Evolutionary conservation across 2,797 vertebrate species (phyloP), one percentile per base, ranked within the genome.

Genomic region (Pyrrhura leucotis): DNA sequence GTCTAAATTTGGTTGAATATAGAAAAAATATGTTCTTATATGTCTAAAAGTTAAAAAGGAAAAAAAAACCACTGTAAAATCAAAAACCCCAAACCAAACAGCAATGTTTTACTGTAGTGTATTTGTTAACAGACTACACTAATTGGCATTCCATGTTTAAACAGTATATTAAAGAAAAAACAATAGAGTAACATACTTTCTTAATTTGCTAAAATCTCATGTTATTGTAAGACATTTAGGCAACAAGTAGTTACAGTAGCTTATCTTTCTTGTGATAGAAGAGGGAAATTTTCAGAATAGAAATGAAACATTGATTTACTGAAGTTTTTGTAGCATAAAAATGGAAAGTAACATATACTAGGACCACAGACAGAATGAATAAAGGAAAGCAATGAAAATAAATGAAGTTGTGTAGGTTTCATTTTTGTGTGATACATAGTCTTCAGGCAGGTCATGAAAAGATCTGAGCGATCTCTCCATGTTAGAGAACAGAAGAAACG

Each of bases 371-470:
- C 7, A 75, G 53, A 80, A 75, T 22, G 23, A 76, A 62, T 50
- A 58, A 84, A 83, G 10, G 28, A 85, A 90, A 82, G 25, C 21
- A 89, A 50, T 37, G 25, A 89, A 94, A 92, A 85, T 37, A 86
- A 72, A 84, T 61, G 5, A 85, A 26, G 2, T 37, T 73, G 81
- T 77, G 21, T 35, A 25, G 11, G 15, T 50, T 65, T 91, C 2
- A 51, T 51, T 90, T 85, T 59, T 83, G 47, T 58, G 23, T 15
- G 37, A 74, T 83, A n/a, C 19, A 37, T 4, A 65, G 19, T 74
- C n/a, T 62, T 89, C 58, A 78, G 19, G 16, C 14, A 90, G 28
- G 69, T 10, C 3, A 74, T 66, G 33, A 82, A 81, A 68, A 75
- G 21, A 47, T 71, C 51, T 85, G 16, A 88, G 7, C 18, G 80